Base-by-base conservation (phyloP, 2,113 vertebrate genomes). In the Otus sunia region DNA sequence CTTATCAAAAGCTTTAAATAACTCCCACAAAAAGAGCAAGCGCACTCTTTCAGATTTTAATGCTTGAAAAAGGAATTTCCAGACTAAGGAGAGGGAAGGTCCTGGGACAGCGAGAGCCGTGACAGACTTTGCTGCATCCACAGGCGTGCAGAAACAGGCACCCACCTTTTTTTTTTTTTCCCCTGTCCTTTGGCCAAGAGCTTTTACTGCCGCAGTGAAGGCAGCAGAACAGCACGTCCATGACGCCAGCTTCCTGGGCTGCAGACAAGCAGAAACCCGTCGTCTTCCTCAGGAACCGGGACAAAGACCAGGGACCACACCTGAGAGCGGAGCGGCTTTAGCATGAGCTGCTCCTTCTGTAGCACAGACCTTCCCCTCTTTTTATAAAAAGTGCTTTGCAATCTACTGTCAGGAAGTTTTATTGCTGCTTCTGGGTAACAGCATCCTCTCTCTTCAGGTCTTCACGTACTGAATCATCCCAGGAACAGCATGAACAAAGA, bases 91-190 rank as follows among this genome's bases (percentile, higher is more conserved):
- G 3, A 19, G 34, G 63, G 63, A 63, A 72, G 50, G 18, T 12
- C 6, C 27, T 4, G 1, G 36, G 29, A n/a, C 1, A 4, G n/a
- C 19, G 0, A 25, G 74, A 56, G 56, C 60, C 3, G 0, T 5
- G 39, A 32, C 1, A 11, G 73, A 10, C 6, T 25, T 15, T 14
- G 49, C 67, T 18, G 55, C 47, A 21, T 0, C 49, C 26, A 2
- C 27, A 6, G 19, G 37, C 4, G 0, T 26, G 53, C 27, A 53
- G 52, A 5, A 39, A 66, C 23, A 39, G 29, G 37, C 37, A 47
- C 59, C 5, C 67, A 32, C 9, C 1, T 7, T 15, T 34, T 45
- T 47, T 47, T 21, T 12, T 25, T 21, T 15, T 18, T 34, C 21
- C 32, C 47, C 55, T 5, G 0, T 2, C 19, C 64, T 39, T 20